These are phyloP conservation scores for Agonopterix subpropinquella DNA, from an alignment of 2,888 invertebrate genomes.

Conservation along the genomic window DNA sequence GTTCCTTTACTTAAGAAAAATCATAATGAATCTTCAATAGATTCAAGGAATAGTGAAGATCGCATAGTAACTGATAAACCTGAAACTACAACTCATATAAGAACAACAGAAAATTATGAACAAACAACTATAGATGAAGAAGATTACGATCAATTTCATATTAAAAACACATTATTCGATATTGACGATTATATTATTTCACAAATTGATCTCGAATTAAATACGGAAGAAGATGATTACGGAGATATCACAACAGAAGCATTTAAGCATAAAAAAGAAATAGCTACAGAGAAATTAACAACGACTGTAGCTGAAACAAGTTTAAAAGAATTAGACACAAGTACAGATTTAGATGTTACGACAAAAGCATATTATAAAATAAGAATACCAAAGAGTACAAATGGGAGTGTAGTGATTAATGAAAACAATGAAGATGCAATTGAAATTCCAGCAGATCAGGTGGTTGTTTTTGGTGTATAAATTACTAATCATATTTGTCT, in stretches of 20 bases:
- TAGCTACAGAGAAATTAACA: neutral
- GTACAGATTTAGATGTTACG: neutral
- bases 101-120: conserved; percentile 1
- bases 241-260: neutral
- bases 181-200: too few species aligned
- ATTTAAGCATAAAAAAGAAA: neutral
- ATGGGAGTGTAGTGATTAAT: neutral
- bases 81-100: neutral
- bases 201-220: too few species aligned
- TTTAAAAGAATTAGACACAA: neutral
- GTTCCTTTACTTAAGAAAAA: neutral
- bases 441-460: neutral
- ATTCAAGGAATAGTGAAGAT: neutral
- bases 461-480: neutral
- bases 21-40: neutral
- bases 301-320: neutral
- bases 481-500: neutral
- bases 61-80: neutral
- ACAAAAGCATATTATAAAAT: neutral
- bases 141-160: neutral
- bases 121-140: neutral
- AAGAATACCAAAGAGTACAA: neutral
- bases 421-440: neutral
- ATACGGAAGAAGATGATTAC: too few species aligned
- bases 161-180: too few species aligned